Conservation (phyloP, 2,113 vertebrate species). For the Onychorhynchus coronatus region DNA sequence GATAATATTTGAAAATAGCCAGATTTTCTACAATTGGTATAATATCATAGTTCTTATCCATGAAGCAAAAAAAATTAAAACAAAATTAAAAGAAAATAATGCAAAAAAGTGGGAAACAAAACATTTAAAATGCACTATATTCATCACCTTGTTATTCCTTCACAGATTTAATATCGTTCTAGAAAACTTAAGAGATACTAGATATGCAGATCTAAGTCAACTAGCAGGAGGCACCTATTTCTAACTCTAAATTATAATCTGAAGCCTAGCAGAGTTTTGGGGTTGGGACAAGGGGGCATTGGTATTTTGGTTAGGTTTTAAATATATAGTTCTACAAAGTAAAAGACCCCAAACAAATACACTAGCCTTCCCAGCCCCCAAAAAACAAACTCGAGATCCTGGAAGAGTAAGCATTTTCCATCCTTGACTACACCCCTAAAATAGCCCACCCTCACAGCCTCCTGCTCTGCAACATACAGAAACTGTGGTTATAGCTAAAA, state of each 20-base stretch:
- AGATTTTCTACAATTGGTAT: neutral
- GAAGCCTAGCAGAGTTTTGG: neutral
- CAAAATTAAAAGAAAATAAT: neutral
- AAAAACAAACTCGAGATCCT: neutral
- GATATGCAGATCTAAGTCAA: neutral
- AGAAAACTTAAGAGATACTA: neutral
- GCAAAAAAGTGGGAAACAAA: neutral
- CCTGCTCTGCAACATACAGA: neutral
- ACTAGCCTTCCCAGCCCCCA: fast-evolving
- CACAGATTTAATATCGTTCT: neutral
- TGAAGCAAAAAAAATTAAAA: neutral
- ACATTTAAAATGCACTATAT: neutral
- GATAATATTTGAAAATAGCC: neutral
- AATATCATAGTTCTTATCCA: neutral
- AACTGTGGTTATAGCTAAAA: neutral
- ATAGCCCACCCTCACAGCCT: neutral
- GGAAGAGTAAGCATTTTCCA: neutral
- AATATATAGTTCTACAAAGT: neutral
- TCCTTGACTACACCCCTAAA: neutral
- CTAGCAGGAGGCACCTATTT: neutral
- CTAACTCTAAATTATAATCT: neutral
- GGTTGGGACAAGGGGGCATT: neutral
- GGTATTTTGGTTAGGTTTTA: neutral
- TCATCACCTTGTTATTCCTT: neutral
- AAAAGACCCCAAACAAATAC: neutral